Percentiles rank a stretch among this genome's conserved stretches.
phyloP scores from a whole-genome alignment of 64 coral and sea anemone genomes.

The Orbicella faveolata region DNA sequence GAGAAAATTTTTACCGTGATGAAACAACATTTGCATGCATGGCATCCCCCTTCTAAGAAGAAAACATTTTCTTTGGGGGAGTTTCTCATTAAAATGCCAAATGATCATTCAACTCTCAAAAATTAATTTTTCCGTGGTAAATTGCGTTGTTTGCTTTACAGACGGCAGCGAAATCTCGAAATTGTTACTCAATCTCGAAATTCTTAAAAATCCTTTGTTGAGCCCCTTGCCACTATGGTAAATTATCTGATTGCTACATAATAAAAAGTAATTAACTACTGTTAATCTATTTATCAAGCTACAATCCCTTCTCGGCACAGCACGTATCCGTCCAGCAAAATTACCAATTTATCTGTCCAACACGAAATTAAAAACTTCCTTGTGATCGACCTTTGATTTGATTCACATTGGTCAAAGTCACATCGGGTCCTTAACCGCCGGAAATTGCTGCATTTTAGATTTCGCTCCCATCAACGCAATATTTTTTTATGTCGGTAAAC shows the following conservation, averaged over 20 bases:
- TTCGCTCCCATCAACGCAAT: conserved; percentile 12
- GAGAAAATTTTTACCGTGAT: neutral
- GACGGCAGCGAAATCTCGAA: conserved; percentile 27
- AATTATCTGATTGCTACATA: conserved; percentile 53
- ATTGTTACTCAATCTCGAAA: conserved; percentile 21
- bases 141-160: conserved; percentile 45
- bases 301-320: conserved; percentile 36
- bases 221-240: conserved; percentile 34
- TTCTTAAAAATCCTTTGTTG: conserved; percentile 48
- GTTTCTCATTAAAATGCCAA: conserved; percentile 1
- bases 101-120: neutral
- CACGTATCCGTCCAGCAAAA: conserved; percentile 24
- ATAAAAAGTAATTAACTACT: conserved; percentile 41
- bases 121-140: conserved; percentile 22
- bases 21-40: neutral
- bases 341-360: conserved; percentile 22
- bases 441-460: conserved; percentile 45
- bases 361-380: conserved; percentile 45
- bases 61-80: neutral
- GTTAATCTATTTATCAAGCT: conserved; percentile 62
- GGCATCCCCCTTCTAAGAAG: neutral
- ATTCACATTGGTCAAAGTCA: conserved; percentile 55
- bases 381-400: conserved; percentile 40
- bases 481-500: conserved; percentile 17
- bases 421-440: conserved; percentile 28